Evolutionary conservation across 2,888 invertebrate species (phyloP).

Genomic region (Xylophagus ater): DNA sequence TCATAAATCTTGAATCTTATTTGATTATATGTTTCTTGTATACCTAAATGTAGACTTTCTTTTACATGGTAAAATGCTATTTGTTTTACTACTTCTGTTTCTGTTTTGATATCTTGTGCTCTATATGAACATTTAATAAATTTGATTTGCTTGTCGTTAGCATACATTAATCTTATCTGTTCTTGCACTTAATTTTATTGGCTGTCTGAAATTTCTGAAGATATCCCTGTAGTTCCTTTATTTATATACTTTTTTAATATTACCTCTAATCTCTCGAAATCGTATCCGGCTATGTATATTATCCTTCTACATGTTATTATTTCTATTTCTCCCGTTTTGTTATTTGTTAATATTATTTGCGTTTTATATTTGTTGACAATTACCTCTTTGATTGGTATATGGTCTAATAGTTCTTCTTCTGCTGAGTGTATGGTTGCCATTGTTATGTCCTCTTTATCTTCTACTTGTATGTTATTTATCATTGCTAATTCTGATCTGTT

Average conservation of each 20-base stretch:
- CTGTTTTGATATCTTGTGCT: constrained; percentile 12
- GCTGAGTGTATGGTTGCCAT: no score
- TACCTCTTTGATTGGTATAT: no score
- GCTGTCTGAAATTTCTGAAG: constrained; percentile 11
- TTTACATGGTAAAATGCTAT: constrained; percentile 17
- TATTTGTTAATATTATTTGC: no score
- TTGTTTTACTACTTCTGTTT: constrained; percentile 15
- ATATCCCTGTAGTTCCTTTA: constrained; percentile 12
- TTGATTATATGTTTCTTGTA: constrained; percentile 12
- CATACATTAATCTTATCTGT: constrained; percentile 15
- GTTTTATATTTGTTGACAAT: no score
- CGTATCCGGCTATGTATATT: not conserved
- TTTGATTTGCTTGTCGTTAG: constrained; percentile 13
- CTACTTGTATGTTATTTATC: no score
- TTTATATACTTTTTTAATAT: constrained; percentile 7
- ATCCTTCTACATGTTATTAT: no score
- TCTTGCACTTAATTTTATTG: constrained; percentile 14
- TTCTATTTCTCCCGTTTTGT: no score
- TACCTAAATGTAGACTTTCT: constrained; percentile 17
- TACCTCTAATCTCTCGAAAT: constrained; percentile 5
- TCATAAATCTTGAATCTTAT: constrained; percentile 14
- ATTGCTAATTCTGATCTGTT: no score
- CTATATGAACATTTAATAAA: constrained; percentile 13
- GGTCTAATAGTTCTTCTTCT: no score
- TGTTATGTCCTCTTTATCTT: no score